Evolutionary conservation across 1,140 invertebrate genomes (phyloP), one percentile per base, ranked within the genome.

Genomic region (Drosophila orena): DNA sequence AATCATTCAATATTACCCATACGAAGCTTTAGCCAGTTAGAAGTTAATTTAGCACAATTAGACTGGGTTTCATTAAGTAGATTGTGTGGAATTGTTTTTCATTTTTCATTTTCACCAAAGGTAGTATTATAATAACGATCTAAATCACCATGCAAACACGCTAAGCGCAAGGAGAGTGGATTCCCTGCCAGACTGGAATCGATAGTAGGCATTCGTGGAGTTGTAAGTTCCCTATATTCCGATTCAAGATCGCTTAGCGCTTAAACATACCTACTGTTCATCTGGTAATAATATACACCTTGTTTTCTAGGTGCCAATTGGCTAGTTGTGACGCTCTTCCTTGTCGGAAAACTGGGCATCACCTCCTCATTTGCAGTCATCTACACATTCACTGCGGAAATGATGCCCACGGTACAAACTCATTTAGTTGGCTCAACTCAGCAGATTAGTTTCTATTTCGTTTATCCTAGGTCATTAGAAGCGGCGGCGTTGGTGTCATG

Each of bases 321-420:
- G 94, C 69, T 92, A 3, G 79, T 93, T 3, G 92, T 94, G 5
- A 54, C 91, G 3, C 81, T 96, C 6, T 95, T 95, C 70, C 91
- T 96, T 12, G 76, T 94, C 11, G 95, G 95, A 11, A 96, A 96
- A 89, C 92, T 95, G 66, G 94, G 94, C 4, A 94, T 95, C 14
- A 95, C 94, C 0, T 93, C 94, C 30, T 93, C 94, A 3, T 95
- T 95, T 78, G 94, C 94, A 4, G 93, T 95, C 8, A 91, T 95
- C 2, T 95, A 95, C 69, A 93, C 95, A 1, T 93, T 94, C 53
- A 95, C 94, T 5, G 94, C 94, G 2, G 95, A 95, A 92, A 93
- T 95, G 90, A 93, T 95, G 73, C 95, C 95, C 6, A 95, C 95
- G 6, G 93, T 94, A 20, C 75, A 94, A 4, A 15, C n/a, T 17